Conservation (phyloP, 2,888 invertebrate genomes). For the Caenorhabditis plicata region DNA sequence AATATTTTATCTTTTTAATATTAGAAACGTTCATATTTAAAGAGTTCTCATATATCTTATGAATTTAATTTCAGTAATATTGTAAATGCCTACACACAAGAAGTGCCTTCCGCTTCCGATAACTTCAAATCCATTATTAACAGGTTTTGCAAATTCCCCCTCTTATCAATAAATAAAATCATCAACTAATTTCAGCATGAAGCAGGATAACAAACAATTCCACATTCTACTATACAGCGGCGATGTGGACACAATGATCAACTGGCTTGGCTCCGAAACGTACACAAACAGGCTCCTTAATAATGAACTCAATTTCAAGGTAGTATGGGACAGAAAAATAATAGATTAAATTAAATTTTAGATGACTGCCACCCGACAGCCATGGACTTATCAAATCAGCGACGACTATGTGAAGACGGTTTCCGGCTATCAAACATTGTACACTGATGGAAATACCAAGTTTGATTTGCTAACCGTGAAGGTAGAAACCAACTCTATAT, state of each 20-base stretch:
- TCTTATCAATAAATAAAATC: no score
- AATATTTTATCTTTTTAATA: background rate
- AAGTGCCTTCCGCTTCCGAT: constrained; percentile 19
- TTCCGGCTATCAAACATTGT: constrained; percentile 29
- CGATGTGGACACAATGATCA: constrained; percentile 41
- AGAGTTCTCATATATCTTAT: background rate
- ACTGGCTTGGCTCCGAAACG: constrained; percentile 39
- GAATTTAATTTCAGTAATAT: constrained; percentile 20
- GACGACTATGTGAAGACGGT: constrained; percentile 12
- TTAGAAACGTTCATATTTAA: background rate
- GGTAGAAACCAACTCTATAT: background rate
- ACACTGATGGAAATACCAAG: constrained; percentile 10
- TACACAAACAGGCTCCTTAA: constrained; percentile 17
- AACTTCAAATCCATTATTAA: constrained; percentile 22
- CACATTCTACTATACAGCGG: constrained; percentile 35
- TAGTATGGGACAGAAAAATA: background rate
- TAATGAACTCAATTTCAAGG: background rate
- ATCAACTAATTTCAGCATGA: no score
- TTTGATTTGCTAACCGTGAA: constrained; percentile 41
- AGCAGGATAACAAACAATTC: no score
- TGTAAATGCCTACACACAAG: constrained; percentile 36
- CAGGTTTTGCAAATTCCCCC: no score
- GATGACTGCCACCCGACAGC: constrained; percentile 6
- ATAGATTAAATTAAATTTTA: background rate
- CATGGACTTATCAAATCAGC: constrained; percentile 31